These are phyloP conservation scores for Andinoacara biseriatus DNA, from an alignment of 2,113 vertebrate genomes.

Conservation along the genomic window DNA sequence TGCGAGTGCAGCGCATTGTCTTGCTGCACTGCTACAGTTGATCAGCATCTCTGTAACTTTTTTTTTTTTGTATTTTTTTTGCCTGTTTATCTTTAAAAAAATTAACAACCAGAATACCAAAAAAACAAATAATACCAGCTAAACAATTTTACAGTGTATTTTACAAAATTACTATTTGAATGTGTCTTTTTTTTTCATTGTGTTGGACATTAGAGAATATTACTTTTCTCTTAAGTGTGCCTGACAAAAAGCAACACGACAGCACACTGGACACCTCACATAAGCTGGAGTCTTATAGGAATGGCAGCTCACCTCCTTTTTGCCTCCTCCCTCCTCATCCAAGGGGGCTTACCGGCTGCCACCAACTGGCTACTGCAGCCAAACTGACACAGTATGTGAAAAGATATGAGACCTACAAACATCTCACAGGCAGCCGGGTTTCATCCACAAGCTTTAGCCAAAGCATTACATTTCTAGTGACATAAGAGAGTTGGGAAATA, in stretches of 20 bases:
- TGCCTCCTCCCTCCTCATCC: not conserved
- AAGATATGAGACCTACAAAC: too few relatives aligned
- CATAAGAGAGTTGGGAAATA: not conserved
- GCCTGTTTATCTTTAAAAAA: not conserved
- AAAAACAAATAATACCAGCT: not conserved
- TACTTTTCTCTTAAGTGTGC: not conserved
- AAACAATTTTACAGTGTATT: not conserved
- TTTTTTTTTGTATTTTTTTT: not conserved
- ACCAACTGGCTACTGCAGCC: not conserved
- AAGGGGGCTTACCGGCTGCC: not conserved
- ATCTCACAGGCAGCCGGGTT: not conserved
- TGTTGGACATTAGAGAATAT: too few relatives aligned
- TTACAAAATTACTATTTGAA: too few relatives aligned
- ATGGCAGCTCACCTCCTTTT: not conserved
- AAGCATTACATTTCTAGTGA: not conserved
- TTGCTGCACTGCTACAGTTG: not conserved
- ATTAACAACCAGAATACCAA: not conserved
- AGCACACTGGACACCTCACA: not conserved
- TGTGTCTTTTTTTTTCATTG: not conserved
- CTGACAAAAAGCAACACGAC: not conserved
- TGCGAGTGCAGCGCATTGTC: not conserved
- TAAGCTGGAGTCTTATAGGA: not conserved
- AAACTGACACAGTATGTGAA: not conserved
- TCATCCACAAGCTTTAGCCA: not conserved
- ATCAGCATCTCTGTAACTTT: not conserved